A percentile compares a stretch with the other conserved stretches of the same genome.
Conservation (phyloP, 1,140 invertebrate species). For the Euwallacea fornicatus region DNA sequence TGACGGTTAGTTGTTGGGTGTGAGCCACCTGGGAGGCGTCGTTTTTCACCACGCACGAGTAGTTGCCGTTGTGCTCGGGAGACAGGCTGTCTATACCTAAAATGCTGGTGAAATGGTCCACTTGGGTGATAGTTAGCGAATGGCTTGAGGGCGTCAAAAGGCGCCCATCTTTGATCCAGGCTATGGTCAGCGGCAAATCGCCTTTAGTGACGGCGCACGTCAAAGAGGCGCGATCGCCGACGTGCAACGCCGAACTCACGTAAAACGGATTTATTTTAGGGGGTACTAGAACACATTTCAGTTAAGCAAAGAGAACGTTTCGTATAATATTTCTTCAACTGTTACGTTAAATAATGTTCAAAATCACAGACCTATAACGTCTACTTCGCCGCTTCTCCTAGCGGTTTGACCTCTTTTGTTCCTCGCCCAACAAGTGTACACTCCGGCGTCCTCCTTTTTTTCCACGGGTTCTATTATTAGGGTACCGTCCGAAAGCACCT, state of each 20-base stretch:
- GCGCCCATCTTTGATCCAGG: constrained; percentile 75
- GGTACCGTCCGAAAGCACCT: constrained; percentile 65
- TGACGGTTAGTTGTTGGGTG: constrained; percentile 74
- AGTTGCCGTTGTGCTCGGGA: constrained; percentile 76
- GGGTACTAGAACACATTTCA: constrained; percentile 67
- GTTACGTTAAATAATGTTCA: too few relatives aligned
- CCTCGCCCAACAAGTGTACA: constrained; percentile 74
- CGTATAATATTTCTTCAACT: too few relatives aligned
- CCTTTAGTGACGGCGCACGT: constrained; percentile 79
- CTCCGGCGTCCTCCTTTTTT: constrained; percentile 72
- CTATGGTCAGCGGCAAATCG: constrained; percentile 73
- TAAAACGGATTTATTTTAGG: constrained; percentile 79
- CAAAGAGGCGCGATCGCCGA: constrained; percentile 74
- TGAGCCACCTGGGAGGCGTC: constrained; percentile 71
- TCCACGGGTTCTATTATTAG: constrained; percentile 74
- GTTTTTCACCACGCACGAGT: constrained; percentile 73
- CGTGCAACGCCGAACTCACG: constrained; percentile 70
- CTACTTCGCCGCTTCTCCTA: constrained; percentile 69
- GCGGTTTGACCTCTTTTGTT: constrained; percentile 76
- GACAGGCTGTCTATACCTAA: constrained; percentile 77
- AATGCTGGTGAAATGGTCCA: constrained; percentile 77
- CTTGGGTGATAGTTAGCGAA: constrained; percentile 67
- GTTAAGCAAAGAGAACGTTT: too few relatives aligned
- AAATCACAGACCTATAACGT: constrained; percentile 68
- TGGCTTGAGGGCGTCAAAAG: constrained; percentile 62